Conservation (phyloP, 2,113 vertebrate species). For the Suncus etruscus region DNA sequence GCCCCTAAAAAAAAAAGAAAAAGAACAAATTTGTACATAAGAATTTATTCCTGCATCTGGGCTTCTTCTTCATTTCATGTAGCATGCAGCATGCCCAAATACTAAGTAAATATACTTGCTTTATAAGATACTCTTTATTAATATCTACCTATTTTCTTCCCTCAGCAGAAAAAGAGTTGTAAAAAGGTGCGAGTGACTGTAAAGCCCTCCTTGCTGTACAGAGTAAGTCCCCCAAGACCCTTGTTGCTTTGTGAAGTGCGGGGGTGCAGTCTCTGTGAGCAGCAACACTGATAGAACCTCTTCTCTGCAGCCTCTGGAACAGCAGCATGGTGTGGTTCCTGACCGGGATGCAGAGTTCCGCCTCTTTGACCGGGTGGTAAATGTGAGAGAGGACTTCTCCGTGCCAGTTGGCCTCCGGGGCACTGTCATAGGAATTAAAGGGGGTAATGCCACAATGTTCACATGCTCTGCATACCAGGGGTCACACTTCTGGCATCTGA, state of each 20-base stretch:
- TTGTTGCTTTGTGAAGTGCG: too few species aligned
- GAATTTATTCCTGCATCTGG: too few species aligned
- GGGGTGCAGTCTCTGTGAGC: too few species aligned
- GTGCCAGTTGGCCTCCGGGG: slow-evolving; percentile 97
- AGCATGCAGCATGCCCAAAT: too few species aligned
- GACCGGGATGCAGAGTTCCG: slow-evolving; percentile 95
- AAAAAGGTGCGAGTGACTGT: slow-evolving; percentile 98
- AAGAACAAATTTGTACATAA: too few species aligned
- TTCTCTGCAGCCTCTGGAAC: slow-evolving; percentile 92
- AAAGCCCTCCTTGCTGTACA: slow-evolving; percentile 96
- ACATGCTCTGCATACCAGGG: not conserved
- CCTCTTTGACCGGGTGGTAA: slow-evolving; percentile 97
- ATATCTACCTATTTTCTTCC: not conserved
- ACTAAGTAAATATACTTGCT: too few species aligned
- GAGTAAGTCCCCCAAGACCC: slow-evolving; percentile 88
- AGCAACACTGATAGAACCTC: not conserved
- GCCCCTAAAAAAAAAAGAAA: too few species aligned
- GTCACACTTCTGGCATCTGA: slow-evolving; percentile 1
- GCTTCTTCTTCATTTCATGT: too few species aligned
- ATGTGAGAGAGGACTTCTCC: slow-evolving; percentile 95
- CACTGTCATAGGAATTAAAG: slow-evolving; percentile 97
- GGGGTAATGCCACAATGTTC: slow-evolving; percentile 88
- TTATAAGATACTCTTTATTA: too few species aligned
- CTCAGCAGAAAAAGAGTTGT: slow-evolving; percentile 93
- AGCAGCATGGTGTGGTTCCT: slow-evolving; percentile 95